Evolutionary conservation across 2,888 invertebrate genomes (phyloP), one percentile per base, ranked within the genome.

Genomic region (Agriopis marginaria): DNA sequence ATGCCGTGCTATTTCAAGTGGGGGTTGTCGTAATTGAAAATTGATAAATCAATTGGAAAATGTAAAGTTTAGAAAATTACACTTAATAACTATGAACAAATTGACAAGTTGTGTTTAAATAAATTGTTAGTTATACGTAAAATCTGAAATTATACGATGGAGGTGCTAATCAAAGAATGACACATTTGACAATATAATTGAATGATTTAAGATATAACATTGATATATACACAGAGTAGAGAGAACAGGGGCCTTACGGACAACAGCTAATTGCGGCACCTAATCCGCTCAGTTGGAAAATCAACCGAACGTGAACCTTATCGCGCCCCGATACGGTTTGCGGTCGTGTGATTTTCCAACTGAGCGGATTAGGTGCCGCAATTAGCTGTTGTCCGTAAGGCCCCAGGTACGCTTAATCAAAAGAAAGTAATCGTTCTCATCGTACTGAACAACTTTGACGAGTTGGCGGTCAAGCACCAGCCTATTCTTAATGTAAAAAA

Each of bases 21-120:
- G 74, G 72, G 72, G 72, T 77, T 83, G 77, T 79, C 77, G 76
- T 79, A 80, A 83, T 79, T 77, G 76, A 81, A 76, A 79, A 80
- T 79, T 74, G 68, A 77, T 77, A 75, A 77, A 76, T 78, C 51
- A 63, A 70, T 55, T 56, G 63, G 72, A 71, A 76, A 72, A 73
- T 68, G 63, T 53, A 66, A 65, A 63, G 60, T 63, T 71, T 47
- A 14, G 40, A 62, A 45, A 62, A 65, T 69, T 44, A 62, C 69
- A 50, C 32, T 11, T 56, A 65, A 69, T 65, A 60, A 61, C 17
- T 49, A 51, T 39, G 54, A 50, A 65, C 64, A 71, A 71, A 60
- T 71, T 68, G 68, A 70, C 70, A 71, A 59, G 66, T 65, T 70
- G 66, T 72, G 42, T 72, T 71, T 65, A 61, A 54, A 56, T 63